Conservation (phyloP, 2,797 vertebrate species). For the Notolabrus celidotus region DNA sequence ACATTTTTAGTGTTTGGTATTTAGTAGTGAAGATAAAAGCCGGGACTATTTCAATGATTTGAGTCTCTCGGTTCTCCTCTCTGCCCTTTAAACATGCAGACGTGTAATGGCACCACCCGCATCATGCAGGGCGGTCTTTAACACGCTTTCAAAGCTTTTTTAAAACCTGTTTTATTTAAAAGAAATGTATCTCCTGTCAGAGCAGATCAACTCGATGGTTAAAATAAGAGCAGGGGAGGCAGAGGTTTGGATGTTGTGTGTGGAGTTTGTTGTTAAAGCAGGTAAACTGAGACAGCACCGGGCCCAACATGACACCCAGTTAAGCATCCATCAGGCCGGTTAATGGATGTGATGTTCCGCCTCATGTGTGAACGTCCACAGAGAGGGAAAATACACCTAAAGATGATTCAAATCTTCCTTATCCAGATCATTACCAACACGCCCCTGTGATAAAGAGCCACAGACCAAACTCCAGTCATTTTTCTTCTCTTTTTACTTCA, state of each 20-base stretch:
- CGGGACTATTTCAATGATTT: too few species aligned
- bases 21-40: too few species aligned
- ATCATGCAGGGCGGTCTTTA: too few species aligned
- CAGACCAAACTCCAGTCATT: conserved; percentile 88
- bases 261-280: conserved; percentile 9
- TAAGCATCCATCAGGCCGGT: conserved; percentile 25
- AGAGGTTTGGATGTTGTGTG: conserved; percentile 7
- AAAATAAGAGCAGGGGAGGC: neutral
- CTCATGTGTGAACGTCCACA: conserved; percentile 10
- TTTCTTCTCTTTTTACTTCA: conserved; percentile 91
- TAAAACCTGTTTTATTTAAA: too few species aligned
- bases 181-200: too few species aligned
- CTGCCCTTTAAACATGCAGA: too few species aligned
- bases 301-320: conserved; percentile 45
- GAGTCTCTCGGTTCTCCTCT: too few species aligned
- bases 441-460: conserved; percentile 86
- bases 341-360: conserved; percentile 17
- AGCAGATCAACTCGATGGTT: too few species aligned
- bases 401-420: neutral
- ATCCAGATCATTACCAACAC: conserved; percentile 67
- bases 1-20: too few species aligned
- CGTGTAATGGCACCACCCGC: too few species aligned
- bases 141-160: too few species aligned
- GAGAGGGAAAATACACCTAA: neutral
- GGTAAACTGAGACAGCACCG: conserved; percentile 40